These are phyloP conservation scores for Mustela lutreola DNA, from an alignment of 2,113 vertebrate genomes.

Conservation along the genomic window DNA sequence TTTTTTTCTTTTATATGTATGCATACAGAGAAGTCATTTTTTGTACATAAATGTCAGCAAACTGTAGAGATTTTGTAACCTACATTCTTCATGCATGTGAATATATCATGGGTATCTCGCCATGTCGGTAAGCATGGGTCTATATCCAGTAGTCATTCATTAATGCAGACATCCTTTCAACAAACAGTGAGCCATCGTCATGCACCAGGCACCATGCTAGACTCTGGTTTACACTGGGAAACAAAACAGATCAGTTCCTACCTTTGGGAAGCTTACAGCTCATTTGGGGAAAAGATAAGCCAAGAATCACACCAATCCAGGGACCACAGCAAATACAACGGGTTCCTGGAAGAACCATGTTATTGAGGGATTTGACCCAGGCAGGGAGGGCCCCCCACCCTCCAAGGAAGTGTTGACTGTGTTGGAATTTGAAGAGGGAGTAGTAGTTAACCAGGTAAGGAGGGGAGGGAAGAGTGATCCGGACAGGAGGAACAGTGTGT, in stretches of 20 bases:
- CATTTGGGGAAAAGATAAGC: background rate
- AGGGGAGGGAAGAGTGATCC: background rate
- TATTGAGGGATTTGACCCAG: background rate
- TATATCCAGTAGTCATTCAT: background rate
- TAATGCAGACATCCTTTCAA: background rate
- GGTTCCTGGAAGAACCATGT: background rate
- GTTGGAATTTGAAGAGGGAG: background rate
- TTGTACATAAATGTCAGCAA: background rate
- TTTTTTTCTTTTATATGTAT: background rate
- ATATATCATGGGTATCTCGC: background rate
- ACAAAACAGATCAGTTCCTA: background rate
- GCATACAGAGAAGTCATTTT: background rate
- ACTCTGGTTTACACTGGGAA: background rate
- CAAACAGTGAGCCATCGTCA: background rate
- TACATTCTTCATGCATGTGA: background rate
- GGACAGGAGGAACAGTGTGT: background rate
- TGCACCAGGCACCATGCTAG: background rate
- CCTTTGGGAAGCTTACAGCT: background rate
- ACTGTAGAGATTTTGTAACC: background rate
- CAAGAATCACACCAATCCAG: background rate
- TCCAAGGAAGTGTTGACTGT: background rate
- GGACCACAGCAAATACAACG: background rate
- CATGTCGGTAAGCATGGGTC: background rate
- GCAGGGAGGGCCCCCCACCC: background rate
- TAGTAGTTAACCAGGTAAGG: background rate